phyloP scores from a whole-genome alignment of 2,888 invertebrate genomes.

The Villa cingulata region DNA sequence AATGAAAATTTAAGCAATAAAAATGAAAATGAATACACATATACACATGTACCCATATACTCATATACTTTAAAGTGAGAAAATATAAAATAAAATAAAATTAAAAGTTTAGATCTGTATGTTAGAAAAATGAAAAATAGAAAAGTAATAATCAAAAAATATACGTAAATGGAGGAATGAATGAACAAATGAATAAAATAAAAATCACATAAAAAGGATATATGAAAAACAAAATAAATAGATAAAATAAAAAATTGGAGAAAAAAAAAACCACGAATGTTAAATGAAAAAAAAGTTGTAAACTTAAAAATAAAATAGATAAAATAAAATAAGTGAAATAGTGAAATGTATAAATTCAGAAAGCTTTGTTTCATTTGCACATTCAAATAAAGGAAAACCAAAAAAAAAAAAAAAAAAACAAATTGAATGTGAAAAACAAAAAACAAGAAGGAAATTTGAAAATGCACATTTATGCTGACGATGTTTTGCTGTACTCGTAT shows the following conservation, averaged over 20 bases:
- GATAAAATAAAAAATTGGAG: neutral
- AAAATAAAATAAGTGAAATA: neutral
- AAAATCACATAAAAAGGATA: no score
- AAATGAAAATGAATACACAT: neutral
- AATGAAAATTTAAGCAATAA: neutral
- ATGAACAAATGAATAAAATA: no score
- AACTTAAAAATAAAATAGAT: neutral
- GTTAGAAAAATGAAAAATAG: no score
- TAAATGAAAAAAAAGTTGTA: conserved; percentile 1
- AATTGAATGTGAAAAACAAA: neutral
- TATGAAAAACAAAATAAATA: neutral
- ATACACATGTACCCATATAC: no score
- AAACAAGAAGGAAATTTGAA: neutral
- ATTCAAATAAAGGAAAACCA: no score
- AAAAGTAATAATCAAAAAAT: no score
- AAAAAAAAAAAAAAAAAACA: neutral
- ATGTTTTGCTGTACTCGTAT: neutral
- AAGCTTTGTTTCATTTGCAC: neutral
- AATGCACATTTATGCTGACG: neutral
- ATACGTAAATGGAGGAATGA: no score
- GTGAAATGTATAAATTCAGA: neutral
- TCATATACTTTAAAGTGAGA: no score
- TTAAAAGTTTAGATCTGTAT: no score
- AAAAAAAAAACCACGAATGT: conserved; percentile 1
- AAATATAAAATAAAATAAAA: no score